Base-by-base conservation (phyloP, 2,888 invertebrate species). In the Athalia rosae region DNA sequence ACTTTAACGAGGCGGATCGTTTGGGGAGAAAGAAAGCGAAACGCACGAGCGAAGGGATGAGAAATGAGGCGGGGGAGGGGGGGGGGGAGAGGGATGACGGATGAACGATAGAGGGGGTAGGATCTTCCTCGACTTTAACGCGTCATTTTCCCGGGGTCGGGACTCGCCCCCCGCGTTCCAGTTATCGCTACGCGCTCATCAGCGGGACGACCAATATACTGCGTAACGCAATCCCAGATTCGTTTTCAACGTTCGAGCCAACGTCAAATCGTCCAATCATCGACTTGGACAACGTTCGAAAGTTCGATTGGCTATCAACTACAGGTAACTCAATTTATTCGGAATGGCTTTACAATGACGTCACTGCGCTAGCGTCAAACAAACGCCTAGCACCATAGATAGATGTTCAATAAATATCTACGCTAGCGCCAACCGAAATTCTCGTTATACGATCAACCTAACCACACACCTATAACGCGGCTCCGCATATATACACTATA, bases 261-360 rank as follows among this genome's bases (percentile, higher is more conserved):
- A 73, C 76, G 77, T 77, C 53, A 69, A 80, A 76, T 80, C 77
- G 77, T 67, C 76, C 67, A 78, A 79, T 79, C 76, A 67, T 71
- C 79, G 80, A 81, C 76, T 82, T 80, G 78, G 77, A 81, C 79
- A 67, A 74, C 78, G 76, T 48, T 45, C 76, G 28, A 67, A 28
- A 45, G 73, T 43, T 47, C 77, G 77, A 79, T 79, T 64, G 78
- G 78, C 77, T 79, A 80, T 80, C 80, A 80, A 80, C 79, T 79
- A 79, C 78, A 64, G 82, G 80, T 80, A 81, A 82, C 80, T 80
- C 79, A 77, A 80, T 81, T 78, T 80, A 76, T 78, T 76, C 64
- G 74, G 78, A 78, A 78, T 76, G 73, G 73, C 76, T 76, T 78
- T 76, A 48, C 71, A 61, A 28, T 48, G 48, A 4, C 41, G 74